Conservation (phyloP, 2,888 invertebrate species). For the Melieria crassipennis region DNA sequence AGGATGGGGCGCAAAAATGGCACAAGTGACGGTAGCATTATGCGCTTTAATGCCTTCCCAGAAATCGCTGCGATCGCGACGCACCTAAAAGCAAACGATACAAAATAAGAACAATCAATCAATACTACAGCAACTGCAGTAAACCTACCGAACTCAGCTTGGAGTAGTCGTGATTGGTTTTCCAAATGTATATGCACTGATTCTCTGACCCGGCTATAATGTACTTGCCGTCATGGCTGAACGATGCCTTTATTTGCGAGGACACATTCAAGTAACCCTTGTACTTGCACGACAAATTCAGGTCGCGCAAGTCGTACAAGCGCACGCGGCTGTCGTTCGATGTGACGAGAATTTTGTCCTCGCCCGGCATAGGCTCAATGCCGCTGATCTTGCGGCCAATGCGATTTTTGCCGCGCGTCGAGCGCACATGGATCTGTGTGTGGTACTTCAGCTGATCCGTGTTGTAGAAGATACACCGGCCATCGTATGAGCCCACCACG, state of each 20-base stretch:
- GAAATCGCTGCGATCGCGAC: slow-evolving; percentile 94
- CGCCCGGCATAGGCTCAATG: slow-evolving; percentile 95
- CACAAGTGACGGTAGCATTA: slow-evolving; percentile 95
- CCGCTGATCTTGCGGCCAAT: slow-evolving; percentile 96
- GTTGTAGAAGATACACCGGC: slow-evolving; percentile 97
- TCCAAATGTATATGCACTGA: slow-evolving; percentile 98
- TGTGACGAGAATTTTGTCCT: slow-evolving; percentile 95
- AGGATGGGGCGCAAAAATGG: slow-evolving; percentile 97
- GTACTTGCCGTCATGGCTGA: slow-evolving; percentile 97
- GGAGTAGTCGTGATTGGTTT: slow-evolving; percentile 94
- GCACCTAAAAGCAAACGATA: slow-evolving; percentile 65
- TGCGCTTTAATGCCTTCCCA: slow-evolving; percentile 98
- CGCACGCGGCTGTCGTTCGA: slow-evolving; percentile 98
- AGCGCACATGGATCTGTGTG: slow-evolving; percentile 96
- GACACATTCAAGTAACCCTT: slow-evolving; percentile 93
- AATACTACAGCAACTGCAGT: no score
- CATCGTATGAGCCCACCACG: slow-evolving; percentile 98
- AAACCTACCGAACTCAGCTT: slow-evolving; percentile 83
- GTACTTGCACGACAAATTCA: slow-evolving; percentile 95
- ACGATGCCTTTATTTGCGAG: slow-evolving; percentile 97
- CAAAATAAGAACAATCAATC: not conserved
- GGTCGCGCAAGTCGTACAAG: slow-evolving; percentile 92
- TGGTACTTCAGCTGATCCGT: slow-evolving; percentile 98
- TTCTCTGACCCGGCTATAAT: slow-evolving; percentile 98
- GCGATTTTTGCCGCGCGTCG: slow-evolving; percentile 94